A percentile compares a stretch with the other conserved stretches of the same genome.
phyloP scores from a whole-genome alignment of 2,113 vertebrate species.

The Heliornis fulica region DNA sequence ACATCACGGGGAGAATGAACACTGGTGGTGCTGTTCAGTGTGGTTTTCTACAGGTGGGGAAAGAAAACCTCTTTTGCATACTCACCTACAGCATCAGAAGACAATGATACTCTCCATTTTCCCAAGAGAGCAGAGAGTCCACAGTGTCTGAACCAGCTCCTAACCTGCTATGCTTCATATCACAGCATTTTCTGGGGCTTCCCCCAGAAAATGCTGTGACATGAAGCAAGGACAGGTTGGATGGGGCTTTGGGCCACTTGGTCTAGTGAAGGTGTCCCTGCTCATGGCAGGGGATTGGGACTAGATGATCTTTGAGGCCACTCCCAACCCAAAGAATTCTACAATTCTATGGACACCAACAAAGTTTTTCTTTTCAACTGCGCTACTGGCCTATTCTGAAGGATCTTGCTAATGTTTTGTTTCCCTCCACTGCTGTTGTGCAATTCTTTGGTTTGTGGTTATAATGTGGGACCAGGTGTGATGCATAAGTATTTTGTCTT shows the following conservation, averaged over 20 bases:
- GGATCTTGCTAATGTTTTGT: neutral
- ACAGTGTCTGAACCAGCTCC: neutral
- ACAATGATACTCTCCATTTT: neutral
- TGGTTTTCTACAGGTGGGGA: neutral
- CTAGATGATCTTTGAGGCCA: too few species aligned
- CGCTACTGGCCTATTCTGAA: neutral
- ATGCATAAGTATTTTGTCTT: neutral
- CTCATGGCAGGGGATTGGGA: too few species aligned
- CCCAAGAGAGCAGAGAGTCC: neutral
- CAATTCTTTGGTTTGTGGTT: neutral
- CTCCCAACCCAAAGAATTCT: too few species aligned
- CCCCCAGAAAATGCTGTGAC: too few species aligned
- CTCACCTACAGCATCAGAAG: neutral
- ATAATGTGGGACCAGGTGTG: neutral
- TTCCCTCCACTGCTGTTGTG: neutral
- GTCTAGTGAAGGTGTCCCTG: too few species aligned
- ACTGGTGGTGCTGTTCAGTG: neutral
- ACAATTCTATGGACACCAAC: too few species aligned
- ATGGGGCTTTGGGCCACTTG: too few species aligned
- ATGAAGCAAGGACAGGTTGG: too few species aligned
- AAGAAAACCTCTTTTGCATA: neutral
- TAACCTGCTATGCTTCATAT: neutral
- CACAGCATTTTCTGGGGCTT: neutral
- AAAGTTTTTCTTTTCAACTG: neutral
- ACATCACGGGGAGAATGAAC: neutral